Percentiles rank a stretch among this genome's conserved stretches.
Evolutionary conservation across 2,113 vertebrate species (phyloP).

Genomic region (Naja naja): DNA sequence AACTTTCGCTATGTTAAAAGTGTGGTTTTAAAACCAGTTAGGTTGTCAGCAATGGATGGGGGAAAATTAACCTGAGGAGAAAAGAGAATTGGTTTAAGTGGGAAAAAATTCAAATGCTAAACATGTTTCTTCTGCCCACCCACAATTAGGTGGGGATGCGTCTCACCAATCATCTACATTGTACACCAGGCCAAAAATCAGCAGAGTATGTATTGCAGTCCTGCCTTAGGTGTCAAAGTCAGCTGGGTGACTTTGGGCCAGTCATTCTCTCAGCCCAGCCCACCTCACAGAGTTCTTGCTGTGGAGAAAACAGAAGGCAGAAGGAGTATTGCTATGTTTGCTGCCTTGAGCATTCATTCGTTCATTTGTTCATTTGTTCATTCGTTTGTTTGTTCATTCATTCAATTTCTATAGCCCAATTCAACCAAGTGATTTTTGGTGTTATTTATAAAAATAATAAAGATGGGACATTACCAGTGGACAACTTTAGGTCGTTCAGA

Average conservation of each 20-base stretch:
- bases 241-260: not conserved
- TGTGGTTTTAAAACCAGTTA: not conserved
- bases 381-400: no score
- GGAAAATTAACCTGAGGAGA: not conserved
- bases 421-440: not conserved
- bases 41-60: not conserved
- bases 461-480: not conserved
- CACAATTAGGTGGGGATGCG: not conserved
- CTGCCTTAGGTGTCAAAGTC: not conserved
- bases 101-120: not conserved
- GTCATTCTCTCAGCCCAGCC: not conserved
- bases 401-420: not conserved
- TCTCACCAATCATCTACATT: not conserved
- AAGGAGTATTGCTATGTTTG: not conserved
- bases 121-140: not conserved
- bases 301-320: not conserved
- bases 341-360: not conserved
- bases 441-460: not conserved
- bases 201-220: not conserved
- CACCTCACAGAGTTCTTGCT: not conserved
- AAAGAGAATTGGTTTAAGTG: not conserved
- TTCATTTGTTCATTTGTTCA: no score
- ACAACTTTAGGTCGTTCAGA: not conserved
- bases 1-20: not conserved
- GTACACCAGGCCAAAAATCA: not conserved